Evolutionary conservation across 2,113 vertebrate genomes (phyloP).

Genomic region (Nansenia antarctica): DNA sequence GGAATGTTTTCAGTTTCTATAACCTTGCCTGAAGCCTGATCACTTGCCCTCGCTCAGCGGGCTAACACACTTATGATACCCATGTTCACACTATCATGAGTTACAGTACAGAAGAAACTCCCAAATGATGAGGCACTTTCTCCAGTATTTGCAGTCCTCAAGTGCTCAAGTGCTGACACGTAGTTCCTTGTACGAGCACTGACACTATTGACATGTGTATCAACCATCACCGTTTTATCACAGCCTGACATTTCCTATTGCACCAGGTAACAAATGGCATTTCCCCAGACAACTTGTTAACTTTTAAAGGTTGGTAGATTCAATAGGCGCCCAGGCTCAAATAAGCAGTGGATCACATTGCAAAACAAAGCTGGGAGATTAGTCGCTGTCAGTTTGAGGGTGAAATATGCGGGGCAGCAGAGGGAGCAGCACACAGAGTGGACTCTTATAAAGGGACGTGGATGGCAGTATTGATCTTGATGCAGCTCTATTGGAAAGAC

Average conservation of each 20-base stretch:
- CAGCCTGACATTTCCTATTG: constrained; percentile 81
- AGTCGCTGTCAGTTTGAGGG: constrained; percentile 70
- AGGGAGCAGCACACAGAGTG: constrained; percentile 36
- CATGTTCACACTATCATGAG: too few species aligned
- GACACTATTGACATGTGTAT: constrained; percentile 63
- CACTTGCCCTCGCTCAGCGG: too few species aligned
- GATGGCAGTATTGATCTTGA: constrained; percentile 54
- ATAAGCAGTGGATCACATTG: constrained; percentile 69
- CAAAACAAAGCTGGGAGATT: constrained; percentile 74
- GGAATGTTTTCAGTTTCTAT: too few species aligned
- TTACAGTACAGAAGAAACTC: too few species aligned
- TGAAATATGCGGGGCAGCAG: constrained; percentile 55
- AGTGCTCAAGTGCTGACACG: constrained; percentile 42
- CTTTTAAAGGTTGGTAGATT: constrained; percentile 85
- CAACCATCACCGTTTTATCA: constrained; percentile 68
- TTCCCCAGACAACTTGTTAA: constrained; percentile 85
- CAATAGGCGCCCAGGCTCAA: constrained; percentile 62
- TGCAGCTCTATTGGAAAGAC: constrained; percentile 53
- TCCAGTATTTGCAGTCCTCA: constrained; percentile 11
- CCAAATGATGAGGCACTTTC: too few species aligned
- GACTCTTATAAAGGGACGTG: constrained; percentile 54
- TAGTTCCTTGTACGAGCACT: constrained; percentile 46
- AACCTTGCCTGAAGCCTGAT: too few species aligned
- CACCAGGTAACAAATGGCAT: constrained; percentile 81
- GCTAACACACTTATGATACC: too few species aligned